Evolutionary conservation across 1,140 invertebrate species (phyloP), one percentile per base, ranked within the genome.

Genomic region (Phymorhynchus buccinoides): DNA sequence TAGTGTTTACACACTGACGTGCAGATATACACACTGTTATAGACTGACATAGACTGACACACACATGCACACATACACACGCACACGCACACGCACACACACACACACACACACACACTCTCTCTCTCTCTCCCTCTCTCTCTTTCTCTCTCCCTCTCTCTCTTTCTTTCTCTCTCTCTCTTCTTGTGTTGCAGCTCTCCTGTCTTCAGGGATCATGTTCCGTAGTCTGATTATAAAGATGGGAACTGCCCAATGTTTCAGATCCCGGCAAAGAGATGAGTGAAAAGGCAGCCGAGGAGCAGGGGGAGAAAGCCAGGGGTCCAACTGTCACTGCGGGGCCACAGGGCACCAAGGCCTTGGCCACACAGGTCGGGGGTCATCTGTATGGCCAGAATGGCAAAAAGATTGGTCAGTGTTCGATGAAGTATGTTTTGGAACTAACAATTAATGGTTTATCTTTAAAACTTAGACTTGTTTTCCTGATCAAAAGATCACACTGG

Each of bases 361-460:
- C 48, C 52, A 66, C 52, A 39, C 80, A 81, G 48, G 80, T 81
- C 27, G 80, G 80, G 16, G 80, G 80, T 66, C 80, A 81, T 22
- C 32, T 30, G 32, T 81, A 32, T 66, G 80, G 52, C 32, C n/a
- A 62, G 12, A 39, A 56, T 27, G 80, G 39, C 18, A 62, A 41
- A 39, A 81, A 81, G n/a, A n/a, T 39, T 9, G 80, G 80, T 81
- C 16, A 81, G 79, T 62, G 4, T 41, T 12, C 3, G 27, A 0
- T 1, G 16, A 27, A 42, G 75, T 39, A 2, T 12, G 18, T 16
- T 41, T 78, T 18, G 12, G 27, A 78, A 0, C 4, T 41, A n/a
- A 1, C 6, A 30, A 78, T 42, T 42, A 4, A 27, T 39, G 16
- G 71, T 37, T 3, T 75, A 4, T 75, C 9, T 75, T 7, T 71